Conservation (phyloP, 2,888 invertebrate species). For the Saturnia pavonia region DNA sequence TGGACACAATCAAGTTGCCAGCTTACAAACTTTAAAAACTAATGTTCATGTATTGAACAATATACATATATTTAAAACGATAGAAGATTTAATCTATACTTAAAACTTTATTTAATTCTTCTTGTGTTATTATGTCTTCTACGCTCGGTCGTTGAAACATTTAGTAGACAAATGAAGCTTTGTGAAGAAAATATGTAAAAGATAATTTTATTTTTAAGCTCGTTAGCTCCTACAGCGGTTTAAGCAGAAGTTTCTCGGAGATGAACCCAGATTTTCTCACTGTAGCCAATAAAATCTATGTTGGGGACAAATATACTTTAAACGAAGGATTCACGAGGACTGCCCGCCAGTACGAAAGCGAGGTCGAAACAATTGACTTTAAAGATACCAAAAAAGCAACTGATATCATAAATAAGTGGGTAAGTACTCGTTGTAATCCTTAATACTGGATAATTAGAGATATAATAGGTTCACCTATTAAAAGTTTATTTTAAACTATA, state of each 20-base stretch:
- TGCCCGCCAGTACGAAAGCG: slow-evolving; percentile 40
- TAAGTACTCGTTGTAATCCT: slow-evolving; percentile 24
- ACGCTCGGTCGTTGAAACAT: neutral
- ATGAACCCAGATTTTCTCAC: slow-evolving; percentile 46
- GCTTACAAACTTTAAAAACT: too few relatives aligned
- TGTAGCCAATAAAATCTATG: slow-evolving; percentile 52
- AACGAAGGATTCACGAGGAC: slow-evolving; percentile 34
- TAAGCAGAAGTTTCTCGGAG: slow-evolving; percentile 38
- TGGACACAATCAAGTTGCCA: too few relatives aligned
- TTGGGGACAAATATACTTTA: slow-evolving; percentile 36
- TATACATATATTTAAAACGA: too few relatives aligned
- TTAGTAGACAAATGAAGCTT: neutral
- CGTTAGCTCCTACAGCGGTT: slow-evolving; percentile 35
- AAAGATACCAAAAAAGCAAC: slow-evolving; percentile 36
- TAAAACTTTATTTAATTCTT: neutral
- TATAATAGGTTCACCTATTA: neutral
- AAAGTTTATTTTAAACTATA: neutral
- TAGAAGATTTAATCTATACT: too few relatives aligned
- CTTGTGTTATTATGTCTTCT: neutral
- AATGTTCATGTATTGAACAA: too few relatives aligned
- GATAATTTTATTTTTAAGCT: slow-evolving; percentile 36
- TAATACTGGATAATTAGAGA: neutral
- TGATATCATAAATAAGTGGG: slow-evolving; percentile 44
- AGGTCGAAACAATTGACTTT: slow-evolving; percentile 46
- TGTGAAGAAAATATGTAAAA: neutral